phyloP scores from a whole-genome alignment of 2,797 vertebrate species.

The Phataginus tetradactyla region DNA sequence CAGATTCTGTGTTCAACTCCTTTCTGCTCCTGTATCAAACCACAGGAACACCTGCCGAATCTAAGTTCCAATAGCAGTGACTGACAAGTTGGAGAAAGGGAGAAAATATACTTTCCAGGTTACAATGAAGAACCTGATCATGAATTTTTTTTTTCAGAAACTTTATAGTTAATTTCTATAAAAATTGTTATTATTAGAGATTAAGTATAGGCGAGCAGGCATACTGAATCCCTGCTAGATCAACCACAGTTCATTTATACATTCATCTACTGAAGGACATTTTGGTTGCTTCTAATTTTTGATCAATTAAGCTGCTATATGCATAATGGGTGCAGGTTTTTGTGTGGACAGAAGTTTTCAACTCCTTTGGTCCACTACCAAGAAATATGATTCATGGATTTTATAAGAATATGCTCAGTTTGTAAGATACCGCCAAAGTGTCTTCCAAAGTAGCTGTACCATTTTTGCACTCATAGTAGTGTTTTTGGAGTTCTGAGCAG shows the following conservation, averaged over 20 bases:
- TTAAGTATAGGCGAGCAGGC: background rate
- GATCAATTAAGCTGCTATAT: background rate
- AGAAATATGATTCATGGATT: background rate
- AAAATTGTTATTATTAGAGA: background rate
- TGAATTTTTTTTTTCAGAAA: background rate
- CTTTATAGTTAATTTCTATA: background rate
- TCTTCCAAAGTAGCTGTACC: background rate
- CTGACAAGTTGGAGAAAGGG: background rate
- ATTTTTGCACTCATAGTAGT: background rate
- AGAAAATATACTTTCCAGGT: background rate
- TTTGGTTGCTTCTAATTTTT: background rate
- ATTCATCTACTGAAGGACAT: background rate
- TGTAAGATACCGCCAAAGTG: background rate
- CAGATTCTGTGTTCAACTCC: background rate
- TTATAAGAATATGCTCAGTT: background rate
- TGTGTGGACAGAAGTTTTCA: background rate
- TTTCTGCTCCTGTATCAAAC: background rate
- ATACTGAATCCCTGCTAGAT: background rate
- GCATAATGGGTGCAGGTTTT: background rate
- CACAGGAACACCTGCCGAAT: background rate
- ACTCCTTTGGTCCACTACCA: background rate
- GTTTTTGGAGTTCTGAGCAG: background rate
- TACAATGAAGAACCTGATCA: background rate
- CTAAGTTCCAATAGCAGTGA: background rate
- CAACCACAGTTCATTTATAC: background rate